Conservation (phyloP, 2,113 vertebrate genomes). For the Gyps fulvus region DNA sequence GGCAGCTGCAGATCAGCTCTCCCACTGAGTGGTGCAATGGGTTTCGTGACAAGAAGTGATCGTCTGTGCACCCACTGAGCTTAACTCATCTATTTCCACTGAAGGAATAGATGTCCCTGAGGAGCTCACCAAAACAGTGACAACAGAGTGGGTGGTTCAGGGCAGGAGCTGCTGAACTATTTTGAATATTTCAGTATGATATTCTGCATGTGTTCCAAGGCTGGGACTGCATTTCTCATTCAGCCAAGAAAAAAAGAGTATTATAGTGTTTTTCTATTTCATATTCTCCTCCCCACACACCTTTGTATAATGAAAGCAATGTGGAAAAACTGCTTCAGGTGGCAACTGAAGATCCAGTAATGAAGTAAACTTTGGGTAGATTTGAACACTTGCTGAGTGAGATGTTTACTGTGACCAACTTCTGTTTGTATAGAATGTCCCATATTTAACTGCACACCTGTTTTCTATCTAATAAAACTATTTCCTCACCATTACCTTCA, state of each 20-base stretch:
- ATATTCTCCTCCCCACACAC: not conserved
- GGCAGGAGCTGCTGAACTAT: not conserved
- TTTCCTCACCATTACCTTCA: not conserved
- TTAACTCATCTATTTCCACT: not conserved
- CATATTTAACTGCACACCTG: not conserved
- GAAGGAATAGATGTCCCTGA: not conserved
- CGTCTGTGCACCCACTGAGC: not conserved
- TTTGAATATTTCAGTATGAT: not conserved
- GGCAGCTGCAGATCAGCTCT: not conserved
- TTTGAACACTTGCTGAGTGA: not conserved
- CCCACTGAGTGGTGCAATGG: not conserved
- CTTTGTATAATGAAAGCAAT: not conserved
- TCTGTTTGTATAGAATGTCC: not conserved
- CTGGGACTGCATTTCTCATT: not conserved
- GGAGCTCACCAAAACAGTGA: not conserved
- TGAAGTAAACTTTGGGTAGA: not conserved
- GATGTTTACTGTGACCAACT: not conserved
- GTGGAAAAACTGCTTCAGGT: not conserved
- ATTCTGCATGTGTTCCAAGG: not conserved
- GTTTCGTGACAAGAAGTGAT: not conserved
- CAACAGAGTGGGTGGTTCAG: not conserved
- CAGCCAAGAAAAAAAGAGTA: not conserved
- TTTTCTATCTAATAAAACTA: not conserved
- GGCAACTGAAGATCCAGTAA: not conserved
- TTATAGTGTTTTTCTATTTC: not conserved